Percentiles rank a stretch among this genome's conserved stretches.
Conservation (phyloP, 2,113 vertebrate species). For the Neofelis nebulosa region DNA sequence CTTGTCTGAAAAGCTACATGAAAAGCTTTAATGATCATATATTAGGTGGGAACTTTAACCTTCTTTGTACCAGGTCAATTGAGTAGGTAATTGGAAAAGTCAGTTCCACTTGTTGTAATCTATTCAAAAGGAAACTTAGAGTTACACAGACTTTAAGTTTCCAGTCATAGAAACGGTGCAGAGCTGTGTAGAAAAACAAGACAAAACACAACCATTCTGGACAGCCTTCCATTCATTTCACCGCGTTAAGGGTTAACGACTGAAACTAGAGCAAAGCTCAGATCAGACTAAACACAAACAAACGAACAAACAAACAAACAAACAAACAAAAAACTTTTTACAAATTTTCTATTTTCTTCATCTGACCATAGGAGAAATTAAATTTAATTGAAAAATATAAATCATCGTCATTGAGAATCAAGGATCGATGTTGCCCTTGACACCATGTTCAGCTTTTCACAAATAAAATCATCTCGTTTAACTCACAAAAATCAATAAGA, state of each 20-base stretch:
- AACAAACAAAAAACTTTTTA: background rate
- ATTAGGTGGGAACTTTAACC: conserved; percentile 75
- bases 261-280: background rate
- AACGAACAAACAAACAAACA: too few relatives aligned
- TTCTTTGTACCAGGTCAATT: conserved; percentile 71
- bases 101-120: conserved; percentile 69
- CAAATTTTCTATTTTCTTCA: background rate
- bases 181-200: background rate
- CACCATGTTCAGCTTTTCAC: background rate
- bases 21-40: conserved; percentile 73
- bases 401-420: background rate
- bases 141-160: conserved; percentile 52
- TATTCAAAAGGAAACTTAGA: conserved; percentile 49
- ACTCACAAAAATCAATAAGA: background rate
- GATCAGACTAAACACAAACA: background rate
- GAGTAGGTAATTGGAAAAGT: conserved; percentile 72
- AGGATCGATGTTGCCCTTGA: background rate
- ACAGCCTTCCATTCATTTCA: conserved; percentile 13
- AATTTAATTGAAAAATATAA: conserved; percentile 32
- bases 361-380: background rate
- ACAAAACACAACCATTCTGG: background rate
- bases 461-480: background rate
- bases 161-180: background rate
- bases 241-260: background rate
- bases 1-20: conserved; percentile 66